Percentiles rank a stretch among this genome's conserved stretches.
These are phyloP conservation scores for Syngnathus scovelli DNA, from an alignment of 2,113 vertebrate genomes.

Conservation along the genomic window DNA sequence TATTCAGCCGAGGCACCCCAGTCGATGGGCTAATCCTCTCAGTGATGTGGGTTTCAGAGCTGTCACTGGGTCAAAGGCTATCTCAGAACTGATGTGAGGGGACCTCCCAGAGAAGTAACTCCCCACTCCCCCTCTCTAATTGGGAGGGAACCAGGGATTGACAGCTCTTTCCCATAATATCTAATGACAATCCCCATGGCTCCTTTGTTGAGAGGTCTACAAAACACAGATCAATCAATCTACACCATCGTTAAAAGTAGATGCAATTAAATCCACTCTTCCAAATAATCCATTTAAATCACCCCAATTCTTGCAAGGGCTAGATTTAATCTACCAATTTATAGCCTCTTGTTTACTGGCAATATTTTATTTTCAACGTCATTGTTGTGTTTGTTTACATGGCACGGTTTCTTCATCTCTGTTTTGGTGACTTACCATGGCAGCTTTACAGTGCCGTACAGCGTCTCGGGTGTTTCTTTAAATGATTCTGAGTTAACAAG, in stretches of 20 bases:
- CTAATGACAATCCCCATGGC: background rate
- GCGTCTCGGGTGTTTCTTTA: too few species aligned
- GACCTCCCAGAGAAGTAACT: slow-evolving; percentile 46
- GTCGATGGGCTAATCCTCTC: slow-evolving; percentile 54
- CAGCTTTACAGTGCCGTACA: too few species aligned
- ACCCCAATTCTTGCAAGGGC: background rate
- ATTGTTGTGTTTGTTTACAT: too few species aligned
- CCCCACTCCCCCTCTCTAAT: slow-evolving; percentile 21
- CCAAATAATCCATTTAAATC: background rate
- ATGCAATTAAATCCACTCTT: background rate
- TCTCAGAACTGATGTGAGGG: slow-evolving; percentile 48
- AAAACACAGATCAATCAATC: background rate
- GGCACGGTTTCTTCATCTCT: too few species aligned
- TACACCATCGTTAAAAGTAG: background rate
- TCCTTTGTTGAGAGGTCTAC: slow-evolving; percentile 17
- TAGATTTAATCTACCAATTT: background rate
- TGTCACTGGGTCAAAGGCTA: slow-evolving; percentile 55
- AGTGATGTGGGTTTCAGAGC: slow-evolving; percentile 44
- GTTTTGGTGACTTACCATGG: too few species aligned
- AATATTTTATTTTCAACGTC: background rate
- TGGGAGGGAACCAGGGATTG: slow-evolving; percentile 12
- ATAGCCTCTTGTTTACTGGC: background rate
- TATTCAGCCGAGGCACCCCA: slow-evolving; percentile 36
- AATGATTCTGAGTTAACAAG: too few species aligned
- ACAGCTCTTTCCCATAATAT: slow-evolving; percentile 17